Percentiles rank a stretch among this genome's conserved stretches.
Conservation (phyloP, 2,888 invertebrate genomes). For the Cyclophora punctaria region DNA sequence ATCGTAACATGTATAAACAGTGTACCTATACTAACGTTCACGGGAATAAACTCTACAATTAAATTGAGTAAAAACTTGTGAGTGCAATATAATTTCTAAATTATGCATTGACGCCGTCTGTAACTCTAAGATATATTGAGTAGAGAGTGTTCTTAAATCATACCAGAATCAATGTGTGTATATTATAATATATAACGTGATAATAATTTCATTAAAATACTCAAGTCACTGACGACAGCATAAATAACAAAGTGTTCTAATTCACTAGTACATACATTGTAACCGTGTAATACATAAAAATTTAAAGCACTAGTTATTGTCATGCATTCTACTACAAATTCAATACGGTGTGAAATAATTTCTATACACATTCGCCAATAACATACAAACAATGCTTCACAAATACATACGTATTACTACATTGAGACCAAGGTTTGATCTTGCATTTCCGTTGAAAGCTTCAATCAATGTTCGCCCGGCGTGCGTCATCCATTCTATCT, state of each 20-base stretch:
- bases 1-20: no score
- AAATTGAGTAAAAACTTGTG: constrained; percentile 11
- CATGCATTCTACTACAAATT: constrained; percentile 56
- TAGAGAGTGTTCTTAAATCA: no score
- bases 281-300: constrained; percentile 32
- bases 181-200: neutral
- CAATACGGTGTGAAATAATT: constrained; percentile 24
- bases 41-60: constrained; percentile 24
- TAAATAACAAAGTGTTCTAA: constrained; percentile 2
- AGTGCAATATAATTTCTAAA: constrained; percentile 22
- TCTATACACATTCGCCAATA: constrained; percentile 25
- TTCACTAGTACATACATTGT: constrained; percentile 6
- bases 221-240: neutral
- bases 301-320: constrained; percentile 70
- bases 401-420: constrained; percentile 31
- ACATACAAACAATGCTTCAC: constrained; percentile 25
- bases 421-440: constrained; percentile 48
- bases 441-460: constrained; percentile 29
- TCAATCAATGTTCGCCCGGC: constrained; percentile 23
- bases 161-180: neutral
- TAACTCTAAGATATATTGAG: no score
- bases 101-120: constrained; percentile 2
- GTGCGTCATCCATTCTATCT: constrained; percentile 42
- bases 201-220: neutral
- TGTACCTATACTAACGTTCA: constrained; percentile 4